These are phyloP conservation scores for Xestia xanthographa DNA, from an alignment of 2,888 invertebrate genomes.

Conservation along the genomic window DNA sequence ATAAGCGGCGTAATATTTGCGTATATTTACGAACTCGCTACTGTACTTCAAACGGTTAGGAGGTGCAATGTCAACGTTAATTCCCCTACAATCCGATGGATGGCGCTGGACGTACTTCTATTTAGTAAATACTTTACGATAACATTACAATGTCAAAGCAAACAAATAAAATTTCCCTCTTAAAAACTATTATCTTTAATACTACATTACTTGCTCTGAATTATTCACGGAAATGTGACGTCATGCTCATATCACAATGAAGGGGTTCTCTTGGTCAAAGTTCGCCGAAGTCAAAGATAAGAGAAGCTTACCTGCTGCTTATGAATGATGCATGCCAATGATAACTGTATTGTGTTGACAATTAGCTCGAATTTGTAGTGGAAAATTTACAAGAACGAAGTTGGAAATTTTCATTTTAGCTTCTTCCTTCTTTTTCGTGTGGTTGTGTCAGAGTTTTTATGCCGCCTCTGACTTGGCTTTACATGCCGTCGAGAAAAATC, in stretches of 20 bases:
- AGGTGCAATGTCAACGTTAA: neutral
- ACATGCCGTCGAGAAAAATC: too few species aligned
- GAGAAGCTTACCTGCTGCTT: slow-evolving; percentile 16
- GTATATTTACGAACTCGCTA: neutral
- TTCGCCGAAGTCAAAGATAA: slow-evolving; percentile 27
- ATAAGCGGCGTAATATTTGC: neutral
- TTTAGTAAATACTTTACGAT: neutral
- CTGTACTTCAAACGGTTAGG: neutral
- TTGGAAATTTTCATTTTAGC: neutral
- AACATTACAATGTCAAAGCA: slow-evolving; percentile 9
- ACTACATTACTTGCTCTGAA: neutral
- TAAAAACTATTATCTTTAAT: too few species aligned
- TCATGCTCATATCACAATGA: neutral
- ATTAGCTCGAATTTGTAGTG: neutral
- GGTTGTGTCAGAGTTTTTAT: too few species aligned
- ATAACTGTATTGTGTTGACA: slow-evolving; percentile 1
- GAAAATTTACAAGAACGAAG: slow-evolving; percentile 6
- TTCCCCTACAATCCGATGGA: slow-evolving; percentile 26
- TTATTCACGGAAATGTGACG: slow-evolving; percentile 23
- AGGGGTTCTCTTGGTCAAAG: slow-evolving; percentile 17
- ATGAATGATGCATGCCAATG: slow-evolving; percentile 16
- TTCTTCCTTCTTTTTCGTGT: neutral
- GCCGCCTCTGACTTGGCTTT: too few species aligned
- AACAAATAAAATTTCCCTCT: too few species aligned
- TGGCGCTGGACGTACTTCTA: slow-evolving; percentile 22